phyloP scores from a whole-genome alignment of 2,888 invertebrate species.

The Arrhopalites spinosus region DNA sequence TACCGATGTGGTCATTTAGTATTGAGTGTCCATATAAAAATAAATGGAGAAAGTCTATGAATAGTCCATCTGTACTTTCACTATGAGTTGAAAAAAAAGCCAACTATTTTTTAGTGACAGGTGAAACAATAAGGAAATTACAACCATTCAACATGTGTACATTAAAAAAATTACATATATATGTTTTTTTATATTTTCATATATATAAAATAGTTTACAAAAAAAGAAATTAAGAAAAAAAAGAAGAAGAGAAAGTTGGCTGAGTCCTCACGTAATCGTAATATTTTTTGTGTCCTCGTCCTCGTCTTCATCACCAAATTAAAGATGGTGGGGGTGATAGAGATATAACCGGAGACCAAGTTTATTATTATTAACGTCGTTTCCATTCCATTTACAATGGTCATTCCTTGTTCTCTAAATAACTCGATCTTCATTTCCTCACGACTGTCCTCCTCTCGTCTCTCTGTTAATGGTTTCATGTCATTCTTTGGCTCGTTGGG shows the following conservation, averaged over 20 bases:
- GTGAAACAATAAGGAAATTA: too few relatives aligned
- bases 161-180: too few relatives aligned
- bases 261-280: background rate
- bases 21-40: background rate
- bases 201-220: too few relatives aligned
- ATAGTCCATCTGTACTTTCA: background rate
- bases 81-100: background rate
- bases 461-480: too few relatives aligned
- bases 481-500: too few relatives aligned
- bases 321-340: constrained; percentile 21
- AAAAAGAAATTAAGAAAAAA: too few relatives aligned
- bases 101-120: too few relatives aligned
- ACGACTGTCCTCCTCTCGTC: too few relatives aligned
- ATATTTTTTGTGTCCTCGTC: background rate
- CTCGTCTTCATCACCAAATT: constrained; percentile 24
- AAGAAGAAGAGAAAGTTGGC: background rate
- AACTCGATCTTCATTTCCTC: background rate
- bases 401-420: constrained; percentile 14
- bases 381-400: constrained; percentile 23
- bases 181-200: too few relatives aligned
- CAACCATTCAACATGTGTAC: too few relatives aligned
- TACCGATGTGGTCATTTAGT: background rate
- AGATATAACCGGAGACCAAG: constrained; percentile 10
- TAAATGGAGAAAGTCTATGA: too few relatives aligned
- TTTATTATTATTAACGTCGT: constrained; percentile 27